phyloP scores from a whole-genome alignment of 2,888 invertebrate species.

The Ormyrus rosae region DNA sequence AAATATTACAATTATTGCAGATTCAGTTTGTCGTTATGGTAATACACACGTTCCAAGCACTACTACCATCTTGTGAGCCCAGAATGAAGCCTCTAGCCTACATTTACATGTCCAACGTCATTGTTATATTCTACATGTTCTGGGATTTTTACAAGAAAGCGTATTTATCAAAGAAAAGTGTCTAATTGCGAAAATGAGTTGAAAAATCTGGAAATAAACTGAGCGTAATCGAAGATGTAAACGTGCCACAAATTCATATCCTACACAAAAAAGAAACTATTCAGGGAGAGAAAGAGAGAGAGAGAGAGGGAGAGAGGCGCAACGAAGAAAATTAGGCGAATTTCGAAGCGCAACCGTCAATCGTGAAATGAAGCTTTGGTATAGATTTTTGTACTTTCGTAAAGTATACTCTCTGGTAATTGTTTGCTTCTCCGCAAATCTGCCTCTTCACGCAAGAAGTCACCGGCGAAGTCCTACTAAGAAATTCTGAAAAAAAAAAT shows the following conservation, averaged over 20 bases:
- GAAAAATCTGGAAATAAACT: not conserved
- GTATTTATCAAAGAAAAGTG: conserved; percentile 75
- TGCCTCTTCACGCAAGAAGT: no score
- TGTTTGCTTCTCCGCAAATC: no score
- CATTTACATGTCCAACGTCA: conserved; percentile 81
- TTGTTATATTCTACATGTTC: conserved; percentile 84
- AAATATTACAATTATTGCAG: conserved; percentile 74
- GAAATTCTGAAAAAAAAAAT: no score
- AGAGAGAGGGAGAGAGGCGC: not conserved
- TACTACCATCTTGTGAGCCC: conserved; percentile 79
- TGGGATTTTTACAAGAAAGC: conserved; percentile 82
- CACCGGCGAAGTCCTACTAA: no score
- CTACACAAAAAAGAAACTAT: conserved; percentile 19
- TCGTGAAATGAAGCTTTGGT: conserved; percentile 8
- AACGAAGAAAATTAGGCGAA: no score
- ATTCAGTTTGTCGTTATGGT: conserved; percentile 83
- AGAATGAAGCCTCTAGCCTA: conserved; percentile 77
- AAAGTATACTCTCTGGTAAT: conserved; percentile 28
- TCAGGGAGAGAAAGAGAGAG: not conserved
- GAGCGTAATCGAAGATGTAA: conserved; percentile 16
- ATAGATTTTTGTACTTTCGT: conserved; percentile 62
- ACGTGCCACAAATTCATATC: conserved; percentile 41
- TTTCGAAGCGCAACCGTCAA: not conserved
- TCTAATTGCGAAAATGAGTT: conserved; percentile 55
- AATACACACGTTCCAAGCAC: conserved; percentile 78